Conservation (phyloP, 2,113 vertebrate species). For the Rhabdomys dilectus region DNA sequence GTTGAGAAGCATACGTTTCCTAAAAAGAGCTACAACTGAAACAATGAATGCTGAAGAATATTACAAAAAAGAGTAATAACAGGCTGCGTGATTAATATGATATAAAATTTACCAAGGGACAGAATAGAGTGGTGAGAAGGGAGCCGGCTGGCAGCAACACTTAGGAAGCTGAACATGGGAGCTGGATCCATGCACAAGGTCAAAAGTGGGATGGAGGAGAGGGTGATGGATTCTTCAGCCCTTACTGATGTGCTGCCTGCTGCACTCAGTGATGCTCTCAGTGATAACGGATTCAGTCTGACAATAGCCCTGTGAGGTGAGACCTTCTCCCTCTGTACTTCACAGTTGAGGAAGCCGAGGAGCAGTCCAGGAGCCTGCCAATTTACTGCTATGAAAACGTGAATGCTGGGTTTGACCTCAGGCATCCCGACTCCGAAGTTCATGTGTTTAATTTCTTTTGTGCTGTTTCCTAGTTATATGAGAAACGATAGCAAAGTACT, state of each 20-base stretch:
- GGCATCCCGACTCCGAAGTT: neutral
- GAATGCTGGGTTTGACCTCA: neutral
- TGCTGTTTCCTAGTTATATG: neutral
- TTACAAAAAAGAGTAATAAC: neutral
- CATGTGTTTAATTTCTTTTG: neutral
- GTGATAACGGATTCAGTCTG: neutral
- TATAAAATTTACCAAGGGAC: neutral
- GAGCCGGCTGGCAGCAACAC: neutral
- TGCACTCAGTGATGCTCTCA: neutral
- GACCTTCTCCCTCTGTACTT: neutral
- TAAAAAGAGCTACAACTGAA: neutral
- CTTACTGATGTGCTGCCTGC: neutral
- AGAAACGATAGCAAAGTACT: neutral
- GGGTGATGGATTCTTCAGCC: neutral
- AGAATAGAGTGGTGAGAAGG: neutral
- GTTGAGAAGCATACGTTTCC: neutral
- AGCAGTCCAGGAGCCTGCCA: neutral
- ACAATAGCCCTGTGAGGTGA: neutral
- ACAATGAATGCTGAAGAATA: neutral
- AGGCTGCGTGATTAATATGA: neutral
- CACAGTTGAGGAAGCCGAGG: neutral
- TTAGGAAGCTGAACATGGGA: neutral
- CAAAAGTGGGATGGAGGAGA: no score
- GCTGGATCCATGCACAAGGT: neutral
- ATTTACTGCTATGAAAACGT: neutral